Conservation (phyloP, 1,140 invertebrate species). For the Sarcophaga peregrina region DNA sequence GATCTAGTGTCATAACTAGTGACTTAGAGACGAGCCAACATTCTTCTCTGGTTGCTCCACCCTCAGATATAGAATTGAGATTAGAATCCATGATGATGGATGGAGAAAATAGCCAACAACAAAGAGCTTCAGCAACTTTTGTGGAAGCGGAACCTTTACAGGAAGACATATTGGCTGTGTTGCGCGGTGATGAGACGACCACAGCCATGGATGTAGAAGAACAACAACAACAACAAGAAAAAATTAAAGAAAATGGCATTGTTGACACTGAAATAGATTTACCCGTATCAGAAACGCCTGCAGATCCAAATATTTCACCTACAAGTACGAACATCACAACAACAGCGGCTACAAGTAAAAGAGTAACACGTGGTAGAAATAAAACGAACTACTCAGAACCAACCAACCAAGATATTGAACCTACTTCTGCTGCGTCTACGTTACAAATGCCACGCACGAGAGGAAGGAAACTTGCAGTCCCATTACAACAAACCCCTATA, state of each 20-base stretch:
- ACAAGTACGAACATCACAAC: background rate
- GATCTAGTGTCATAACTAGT: slow-evolving; percentile 64
- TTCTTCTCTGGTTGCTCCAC: slow-evolving; percentile 64
- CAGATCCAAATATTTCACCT: slow-evolving; percentile 20
- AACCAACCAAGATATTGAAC: slow-evolving; percentile 25
- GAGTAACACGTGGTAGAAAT: slow-evolving; percentile 52
- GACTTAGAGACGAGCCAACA: slow-evolving; percentile 65
- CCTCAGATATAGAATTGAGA: slow-evolving; percentile 63
- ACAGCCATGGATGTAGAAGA: background rate
- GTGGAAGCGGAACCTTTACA: slow-evolving; percentile 55
- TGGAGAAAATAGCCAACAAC: slow-evolving; percentile 48
- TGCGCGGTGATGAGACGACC: slow-evolving; percentile 55
- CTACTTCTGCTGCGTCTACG: background rate
- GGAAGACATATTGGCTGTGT: slow-evolving; percentile 62
- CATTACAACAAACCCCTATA: background rate
- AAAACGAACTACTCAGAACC: slow-evolving; percentile 38
- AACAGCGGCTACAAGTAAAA: background rate
- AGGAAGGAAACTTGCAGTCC: slow-evolving; percentile 33
- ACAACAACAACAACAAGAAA: background rate
- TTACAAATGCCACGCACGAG: slow-evolving; percentile 39
- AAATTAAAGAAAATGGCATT: slow-evolving; percentile 49
- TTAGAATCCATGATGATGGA: slow-evolving; percentile 65
- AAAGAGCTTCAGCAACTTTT: slow-evolving; percentile 31
- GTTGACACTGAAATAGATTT: background rate
- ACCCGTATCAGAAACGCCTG: background rate